Base-by-base conservation (phyloP, 2,888 invertebrate species). In the Himalopsyche tibetana region DNA sequence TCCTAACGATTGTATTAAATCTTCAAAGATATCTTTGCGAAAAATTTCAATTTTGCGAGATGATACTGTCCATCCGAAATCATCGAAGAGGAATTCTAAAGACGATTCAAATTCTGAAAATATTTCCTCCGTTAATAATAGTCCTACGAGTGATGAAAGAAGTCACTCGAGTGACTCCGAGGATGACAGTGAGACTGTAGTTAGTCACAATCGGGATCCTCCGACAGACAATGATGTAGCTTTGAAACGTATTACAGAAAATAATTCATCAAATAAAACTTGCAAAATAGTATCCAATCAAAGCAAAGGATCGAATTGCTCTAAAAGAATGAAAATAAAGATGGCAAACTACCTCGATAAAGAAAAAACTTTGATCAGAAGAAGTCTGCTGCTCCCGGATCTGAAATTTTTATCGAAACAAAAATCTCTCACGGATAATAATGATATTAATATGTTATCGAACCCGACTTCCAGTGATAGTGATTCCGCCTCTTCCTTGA, bases 271-370 rank as follows among this genome's bases (percentile, higher is more conserved):
- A 12, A 51, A 45, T 38, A 82, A 80, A 45, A 56, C 83, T 55
- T 17, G 42, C 42, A 55, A 81, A 45, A 81, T 45, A 17, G 42
- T 36, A 42, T 38, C 81, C n/a, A 5, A 51, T 45, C 51, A 81
- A 28, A 51, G 11, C 81, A 55, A 81, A 12, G 15, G 15, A 51
- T 74, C 74, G 15, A 74, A 74, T 15, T 74, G 45, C 17, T 45
- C 45, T n/a, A 42, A 80, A 80, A 42, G 42, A 11, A 80, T 85
- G 79, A 85, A 85, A 74, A 63, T 74, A 38, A 85, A 85, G 38
- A 82, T 85, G 55, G 85, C 85, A 6, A 56, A 74, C 79, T 85
- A 79, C 82, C 82, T 82, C 38, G 82, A 19, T 79, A 69, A 85
- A 38, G 82, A 38, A 82, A 85, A 82, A 38, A n/a, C 40, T 9